Base-by-base conservation (phyloP, 1,140 invertebrate species). In the Temnothorax longispinosus region DNA sequence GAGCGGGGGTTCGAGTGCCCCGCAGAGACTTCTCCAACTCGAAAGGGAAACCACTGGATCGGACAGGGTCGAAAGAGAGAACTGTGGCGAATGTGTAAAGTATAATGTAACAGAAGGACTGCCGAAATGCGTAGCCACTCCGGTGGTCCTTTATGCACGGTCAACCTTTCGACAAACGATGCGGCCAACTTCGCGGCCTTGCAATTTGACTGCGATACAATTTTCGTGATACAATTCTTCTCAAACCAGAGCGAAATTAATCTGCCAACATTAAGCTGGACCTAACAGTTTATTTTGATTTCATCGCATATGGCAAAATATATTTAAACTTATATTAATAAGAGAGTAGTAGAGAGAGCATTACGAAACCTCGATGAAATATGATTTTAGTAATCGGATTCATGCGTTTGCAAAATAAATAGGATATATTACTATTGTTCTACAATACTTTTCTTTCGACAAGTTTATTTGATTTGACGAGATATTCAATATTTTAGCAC, bases 71-170 rank as follows among this genome's bases (percentile, higher is more conserved):
- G n/a, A 62, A 54, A 87, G 87, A 80, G 88, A 89, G 88, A 88
- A 82, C 71, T 75, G 88, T 92, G 77, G 89, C 86, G 89, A 92
- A 93, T 92, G 92, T 92, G 92, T 91, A 93, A 93, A 93, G 93
- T 93, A 93, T 94, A 94, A 93, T 91, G 93, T 93, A 93, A 94
- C 93, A 89, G 92, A 93, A 92, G 88, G 90, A 91, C 91, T 93
- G 93, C 91, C 92, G 91, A 92, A 69, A 93, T 86, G 81, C 80
- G 87, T 71, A 78, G 87, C 93, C 69, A 92, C 93, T 92, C 92
- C 85, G 93, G 93, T 94, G 93, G 93, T 94, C 93, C 89, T 88
- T 93, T 92, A 87, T 87, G 78, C 72, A n/a, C 56, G n/a, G 8
- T 41, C 54, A 72, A 58, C 69, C 56, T 71, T 77, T 81, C 77